A percentile compares a stretch with the other conserved stretches of the same genome.
Conservation (phyloP, 2,888 invertebrate genomes). For the Phytoseiulus persimilis region DNA sequence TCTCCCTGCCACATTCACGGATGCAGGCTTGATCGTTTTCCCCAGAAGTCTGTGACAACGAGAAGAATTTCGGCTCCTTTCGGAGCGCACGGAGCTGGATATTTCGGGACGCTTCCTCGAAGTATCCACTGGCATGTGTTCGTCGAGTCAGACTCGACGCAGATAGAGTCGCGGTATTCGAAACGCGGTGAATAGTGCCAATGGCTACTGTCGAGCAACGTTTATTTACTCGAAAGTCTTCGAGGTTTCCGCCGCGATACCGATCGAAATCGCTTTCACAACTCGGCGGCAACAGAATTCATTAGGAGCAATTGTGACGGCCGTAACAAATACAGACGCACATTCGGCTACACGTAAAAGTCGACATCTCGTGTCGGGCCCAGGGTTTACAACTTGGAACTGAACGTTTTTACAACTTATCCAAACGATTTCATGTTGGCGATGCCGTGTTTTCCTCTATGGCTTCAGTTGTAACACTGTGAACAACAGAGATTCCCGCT, state of each 20-base stretch:
- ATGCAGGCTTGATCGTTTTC: not conserved
- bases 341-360: not conserved
- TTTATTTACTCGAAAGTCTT: not conserved
- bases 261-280: conserved; percentile 5
- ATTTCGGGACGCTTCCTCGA: not conserved
- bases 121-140: not conserved
- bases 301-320: not conserved
- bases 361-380: not conserved
- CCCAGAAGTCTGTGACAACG: not conserved
- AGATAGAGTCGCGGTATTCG: not conserved
- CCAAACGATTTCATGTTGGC: conserved; percentile 5
- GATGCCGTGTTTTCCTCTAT: not conserved
- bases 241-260: not conserved
- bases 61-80: not conserved
- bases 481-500: not conserved
- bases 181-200: not conserved
- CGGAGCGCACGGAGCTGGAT: not conserved
- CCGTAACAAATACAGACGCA: not conserved
- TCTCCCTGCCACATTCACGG: not conserved
- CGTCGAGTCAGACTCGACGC: not conserved
- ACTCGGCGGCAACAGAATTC: not conserved
- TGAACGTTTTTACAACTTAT: not conserved
- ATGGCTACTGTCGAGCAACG: not conserved
- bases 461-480: conserved; percentile 5
- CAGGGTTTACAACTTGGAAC: not conserved